Evolutionary conservation across 2,797 vertebrate genomes (phyloP), one percentile per base, ranked within the genome.

Genomic region (Mormyrops boulengeri): DNA sequence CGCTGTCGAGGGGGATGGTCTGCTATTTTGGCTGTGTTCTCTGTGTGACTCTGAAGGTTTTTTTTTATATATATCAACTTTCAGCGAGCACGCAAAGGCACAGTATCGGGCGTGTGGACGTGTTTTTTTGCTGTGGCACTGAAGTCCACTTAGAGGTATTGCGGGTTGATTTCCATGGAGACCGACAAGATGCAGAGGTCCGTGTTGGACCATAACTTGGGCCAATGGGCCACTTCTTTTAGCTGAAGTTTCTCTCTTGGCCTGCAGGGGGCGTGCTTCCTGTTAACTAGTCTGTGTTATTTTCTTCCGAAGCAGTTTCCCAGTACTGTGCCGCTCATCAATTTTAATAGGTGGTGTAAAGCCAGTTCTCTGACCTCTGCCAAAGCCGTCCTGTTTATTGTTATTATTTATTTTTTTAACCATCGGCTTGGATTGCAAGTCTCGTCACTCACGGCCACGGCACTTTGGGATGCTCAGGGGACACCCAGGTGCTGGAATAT

Each of bases 261-360:
- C 17, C 34, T 55, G 34, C 34, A 30, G 17, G 53, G 53, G 85
- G 30, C 14, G 52, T 2, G 47, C 7, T 38, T 38, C 50, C 12
- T 60, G 53, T 88, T 30, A 38, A 53, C 6, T 2, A 22, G 49
- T 26, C 30, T 4, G 41, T 69, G 66, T 77, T 88, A 87, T 57
- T 77, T 88, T 47, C 88, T 34, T 88, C 44, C 49, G 2, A 77
- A 66, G 66, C 44, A 88, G 11, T 88, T 88, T 80, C 30, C 49
- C 34, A 88, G 17, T 22, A 30, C 50, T 52, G 73, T 52, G 4
- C n/a, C n/a, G 1, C 52, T 89, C 88, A 80, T 82, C 34, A 55
- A 11, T 88, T 80, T 88, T 88, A 88, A 88, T 77, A 80, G 66
- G 22, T 22, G 17, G 17, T 8, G 14, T 30, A 38, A 55, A 55